Evolutionary conservation across 2,113 vertebrate genomes (phyloP), one percentile per base, ranked within the genome.

Genomic region (Paracyprichromis sp.): DNA sequence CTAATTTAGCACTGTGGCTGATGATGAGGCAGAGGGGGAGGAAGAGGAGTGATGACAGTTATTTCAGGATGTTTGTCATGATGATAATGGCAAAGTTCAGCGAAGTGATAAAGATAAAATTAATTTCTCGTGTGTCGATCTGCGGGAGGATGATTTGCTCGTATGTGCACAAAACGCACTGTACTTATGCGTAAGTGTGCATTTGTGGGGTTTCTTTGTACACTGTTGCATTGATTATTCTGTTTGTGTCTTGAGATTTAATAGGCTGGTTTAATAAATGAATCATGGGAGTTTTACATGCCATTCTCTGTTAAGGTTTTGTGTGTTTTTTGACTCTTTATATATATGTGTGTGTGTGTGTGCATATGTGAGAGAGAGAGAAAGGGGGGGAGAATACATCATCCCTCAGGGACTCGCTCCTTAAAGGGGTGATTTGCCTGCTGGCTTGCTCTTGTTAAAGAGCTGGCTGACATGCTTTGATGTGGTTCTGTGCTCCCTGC

Each of bases 361-460:
- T 29, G 29, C 29, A 29, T 29, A 0, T 40, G 63, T 2, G 85
- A 24, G 52, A 50, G 76, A 57, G 85, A 63, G 61, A 81, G 87
- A 54, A 57, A 83, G 47, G 78, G 69, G 43, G 85, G 56, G 61
- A 79, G 86, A 54, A 80, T 82, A 69, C 83, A 86, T 89, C 89
- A 80, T 92, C 84, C 92, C 84, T 31, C 53, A 19, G 93, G 88
- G 94, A 90, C 84, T 87, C 78, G 76, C 90, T 93, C 86, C 91
- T 94, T 95, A 92, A 94, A 94, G 88, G 91, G 89, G 78, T 93
- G 92, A 93, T 95, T 95, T 94, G 94, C 94, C 94, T 95, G 92
- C 91, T 88, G 92, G 91, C 92, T 86, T 86, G 89, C 92, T 92
- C 92, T 85, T 92, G 93, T 93, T 94, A 93, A 94, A 93, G 92